Conservation (phyloP, 2,888 invertebrate genomes). For the Trachelus tabidus region DNA sequence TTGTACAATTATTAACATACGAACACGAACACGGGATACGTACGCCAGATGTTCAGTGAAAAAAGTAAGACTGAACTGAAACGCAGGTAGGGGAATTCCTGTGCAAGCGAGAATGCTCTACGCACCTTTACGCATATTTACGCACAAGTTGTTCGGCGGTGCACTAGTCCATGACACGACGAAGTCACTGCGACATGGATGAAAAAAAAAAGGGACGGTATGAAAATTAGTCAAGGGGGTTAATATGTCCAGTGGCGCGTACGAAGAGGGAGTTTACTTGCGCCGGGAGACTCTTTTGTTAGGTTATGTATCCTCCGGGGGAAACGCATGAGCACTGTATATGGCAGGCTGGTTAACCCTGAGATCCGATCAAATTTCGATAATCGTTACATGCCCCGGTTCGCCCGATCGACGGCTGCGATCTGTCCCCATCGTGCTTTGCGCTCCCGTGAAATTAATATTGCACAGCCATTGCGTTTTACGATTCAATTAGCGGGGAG, state of each 20-base stretch:
- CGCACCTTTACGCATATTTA: background rate
- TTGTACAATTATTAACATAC: background rate
- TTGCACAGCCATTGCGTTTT: conserved; percentile 3
- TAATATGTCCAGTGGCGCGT: background rate
- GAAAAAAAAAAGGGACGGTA: background rate
- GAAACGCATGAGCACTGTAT: background rate
- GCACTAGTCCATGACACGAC: background rate
- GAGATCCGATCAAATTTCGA: background rate
- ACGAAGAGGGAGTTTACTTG: background rate
- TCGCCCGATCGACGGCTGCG: background rate
- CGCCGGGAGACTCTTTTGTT: background rate
- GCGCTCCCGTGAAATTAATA: background rate
- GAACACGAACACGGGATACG: background rate
- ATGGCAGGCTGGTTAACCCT: background rate
- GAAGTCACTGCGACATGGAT: background rate
- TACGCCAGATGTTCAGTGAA: background rate
- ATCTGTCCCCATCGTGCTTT: background rate
- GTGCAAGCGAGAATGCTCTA: background rate
- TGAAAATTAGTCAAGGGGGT: background rate
- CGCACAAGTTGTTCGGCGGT: background rate
- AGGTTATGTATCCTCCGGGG: background rate
- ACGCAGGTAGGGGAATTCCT: background rate
- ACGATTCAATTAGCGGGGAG: conserved; percentile 1
- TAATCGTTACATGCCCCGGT: background rate
- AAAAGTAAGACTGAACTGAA: background rate